A percentile compares a stretch with the other conserved stretches of the same genome.
phyloP scores from a whole-genome alignment of 2,797 vertebrate species.

The Rhabdomys pumilio region DNA sequence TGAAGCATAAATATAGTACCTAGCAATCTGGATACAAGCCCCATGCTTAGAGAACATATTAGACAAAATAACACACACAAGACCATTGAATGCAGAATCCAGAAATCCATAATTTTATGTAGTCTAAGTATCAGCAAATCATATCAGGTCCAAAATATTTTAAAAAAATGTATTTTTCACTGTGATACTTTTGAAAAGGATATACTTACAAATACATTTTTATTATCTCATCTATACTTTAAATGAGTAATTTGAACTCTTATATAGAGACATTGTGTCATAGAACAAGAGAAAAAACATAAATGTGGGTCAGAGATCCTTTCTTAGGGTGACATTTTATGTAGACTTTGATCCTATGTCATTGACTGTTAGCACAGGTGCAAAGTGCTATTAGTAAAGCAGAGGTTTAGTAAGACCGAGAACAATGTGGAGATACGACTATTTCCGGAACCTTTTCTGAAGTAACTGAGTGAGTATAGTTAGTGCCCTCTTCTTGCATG shows the following conservation, averaged over 20 bases:
- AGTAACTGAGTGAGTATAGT: background rate
- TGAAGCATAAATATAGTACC: background rate
- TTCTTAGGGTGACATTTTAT: background rate
- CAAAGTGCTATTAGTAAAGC: background rate
- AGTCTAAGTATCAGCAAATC: background rate
- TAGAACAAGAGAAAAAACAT: background rate
- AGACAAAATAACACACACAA: background rate
- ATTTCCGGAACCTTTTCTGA: background rate
- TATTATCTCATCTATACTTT: background rate
- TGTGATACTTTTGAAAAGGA: background rate
- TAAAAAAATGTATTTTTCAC: background rate
- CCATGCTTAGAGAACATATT: background rate
- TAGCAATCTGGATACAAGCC: background rate
- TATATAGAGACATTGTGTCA: background rate
- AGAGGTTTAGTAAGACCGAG: background rate
- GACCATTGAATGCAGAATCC: accelerated
- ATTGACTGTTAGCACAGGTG: background rate
- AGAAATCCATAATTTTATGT: background rate
- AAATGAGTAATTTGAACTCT: background rate
- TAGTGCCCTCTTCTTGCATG: background rate
- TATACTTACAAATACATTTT: background rate
- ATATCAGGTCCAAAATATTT: background rate
- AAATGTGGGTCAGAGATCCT: no score
- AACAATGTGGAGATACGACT: background rate
- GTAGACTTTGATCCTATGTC: background rate